These are phyloP conservation scores for Aphelenchoides avenae DNA, from an alignment of 1,140 invertebrate species.

Conservation along the genomic window DNA sequence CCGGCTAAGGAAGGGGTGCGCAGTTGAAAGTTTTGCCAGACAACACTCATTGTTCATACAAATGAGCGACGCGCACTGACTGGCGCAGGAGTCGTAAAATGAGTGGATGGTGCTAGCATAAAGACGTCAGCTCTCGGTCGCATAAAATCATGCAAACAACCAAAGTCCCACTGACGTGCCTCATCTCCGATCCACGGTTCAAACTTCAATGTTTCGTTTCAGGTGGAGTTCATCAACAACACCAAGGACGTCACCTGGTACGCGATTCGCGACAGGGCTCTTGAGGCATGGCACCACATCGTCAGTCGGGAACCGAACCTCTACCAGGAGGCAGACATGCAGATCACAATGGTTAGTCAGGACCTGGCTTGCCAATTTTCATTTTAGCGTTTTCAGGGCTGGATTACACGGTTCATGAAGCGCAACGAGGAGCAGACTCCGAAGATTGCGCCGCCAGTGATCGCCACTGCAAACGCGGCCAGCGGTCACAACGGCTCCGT, in stretches of 20 bases:
- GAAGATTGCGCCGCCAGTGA: slow-evolving; percentile 41
- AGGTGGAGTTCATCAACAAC: slow-evolving; percentile 37
- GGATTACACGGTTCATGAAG: slow-evolving; percentile 39
- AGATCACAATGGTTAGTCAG: slow-evolving; percentile 41
- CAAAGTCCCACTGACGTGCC: neutral
- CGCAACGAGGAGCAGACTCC: slow-evolving; percentile 34
- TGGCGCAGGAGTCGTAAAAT: neutral
- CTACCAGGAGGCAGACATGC: slow-evolving; percentile 43
- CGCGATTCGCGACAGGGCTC: slow-evolving; percentile 36
- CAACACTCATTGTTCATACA: slow-evolving; percentile 6
- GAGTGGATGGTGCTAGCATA: neutral
- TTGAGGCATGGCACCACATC: slow-evolving; percentile 25
- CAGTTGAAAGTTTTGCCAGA: too few relatives aligned
- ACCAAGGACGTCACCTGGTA: slow-evolving; percentile 32
- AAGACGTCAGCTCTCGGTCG: neutral
- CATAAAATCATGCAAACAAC: too few relatives aligned
- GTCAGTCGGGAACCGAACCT: slow-evolving; percentile 1
- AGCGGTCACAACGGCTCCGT: too few relatives aligned
- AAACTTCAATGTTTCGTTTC: slow-evolving; percentile 1
- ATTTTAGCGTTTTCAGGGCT: slow-evolving; percentile 26
- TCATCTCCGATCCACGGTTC: neutral
- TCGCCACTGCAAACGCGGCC: slow-evolving; percentile 36
- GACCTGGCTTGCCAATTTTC: slow-evolving; percentile 3
- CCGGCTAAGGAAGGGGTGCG: too few relatives aligned
- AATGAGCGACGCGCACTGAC: neutral